A percentile compares a stretch with the other conserved stretches of the same genome.
Conservation (phyloP, 1,140 invertebrate genomes). For the Xylocopa sonorina region DNA sequence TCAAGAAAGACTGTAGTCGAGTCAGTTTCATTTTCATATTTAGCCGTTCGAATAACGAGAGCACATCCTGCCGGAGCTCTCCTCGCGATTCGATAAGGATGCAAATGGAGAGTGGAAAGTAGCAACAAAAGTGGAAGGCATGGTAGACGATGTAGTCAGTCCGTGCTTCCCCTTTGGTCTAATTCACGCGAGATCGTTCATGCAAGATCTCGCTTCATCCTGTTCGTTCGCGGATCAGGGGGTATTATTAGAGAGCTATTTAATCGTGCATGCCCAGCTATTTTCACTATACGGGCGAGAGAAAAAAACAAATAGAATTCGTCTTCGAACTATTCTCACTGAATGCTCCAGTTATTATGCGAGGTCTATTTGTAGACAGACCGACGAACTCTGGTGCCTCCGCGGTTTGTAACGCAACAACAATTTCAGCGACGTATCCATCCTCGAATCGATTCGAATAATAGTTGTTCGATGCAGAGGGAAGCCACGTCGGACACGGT, state of each 20-base stretch:
- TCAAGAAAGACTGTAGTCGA: too few relatives aligned
- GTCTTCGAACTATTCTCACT: background rate
- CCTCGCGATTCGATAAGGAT: background rate
- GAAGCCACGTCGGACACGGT: background rate
- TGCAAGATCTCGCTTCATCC: background rate
- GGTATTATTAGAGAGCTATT: slow-evolving; percentile 4
- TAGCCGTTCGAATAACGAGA: too few relatives aligned
- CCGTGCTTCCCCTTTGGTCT: background rate
- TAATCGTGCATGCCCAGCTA: background rate
- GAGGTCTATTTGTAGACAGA: background rate
- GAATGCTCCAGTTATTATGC: background rate
- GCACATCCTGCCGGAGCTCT: background rate
- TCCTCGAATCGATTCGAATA: background rate
- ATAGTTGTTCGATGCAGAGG: too few relatives aligned
- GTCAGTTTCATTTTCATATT: too few relatives aligned
- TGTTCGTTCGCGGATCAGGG: background rate
- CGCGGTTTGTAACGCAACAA: too few relatives aligned
- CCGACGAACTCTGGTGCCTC: background rate
- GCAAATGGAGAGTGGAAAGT: background rate
- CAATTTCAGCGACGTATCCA: background rate
- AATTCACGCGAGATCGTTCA: slow-evolving; percentile 3
- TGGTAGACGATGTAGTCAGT: background rate
- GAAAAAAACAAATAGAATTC: too few relatives aligned
- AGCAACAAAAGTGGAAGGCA: background rate
- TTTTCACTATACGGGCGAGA: too few relatives aligned